A percentile compares a stretch with the other conserved stretches of the same genome.
These are phyloP conservation scores for Fundulus diaphanus DNA, from an alignment of 2,797 vertebrate species.

Conservation along the genomic window DNA sequence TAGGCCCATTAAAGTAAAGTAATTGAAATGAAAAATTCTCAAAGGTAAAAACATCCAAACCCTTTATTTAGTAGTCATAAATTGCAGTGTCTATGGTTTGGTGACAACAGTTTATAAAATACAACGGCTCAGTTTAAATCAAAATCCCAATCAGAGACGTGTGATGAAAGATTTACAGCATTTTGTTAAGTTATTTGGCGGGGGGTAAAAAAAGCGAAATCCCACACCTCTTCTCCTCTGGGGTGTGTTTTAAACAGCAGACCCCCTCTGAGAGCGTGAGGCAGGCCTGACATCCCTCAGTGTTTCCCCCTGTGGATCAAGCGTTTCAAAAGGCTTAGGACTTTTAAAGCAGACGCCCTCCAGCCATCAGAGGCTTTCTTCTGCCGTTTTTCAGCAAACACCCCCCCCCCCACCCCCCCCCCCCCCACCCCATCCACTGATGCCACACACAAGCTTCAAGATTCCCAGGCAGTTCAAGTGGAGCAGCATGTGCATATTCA, in stretches of 20 bases:
- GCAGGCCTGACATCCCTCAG: conserved; percentile 69
- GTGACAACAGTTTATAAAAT: neutral
- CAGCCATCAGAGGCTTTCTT: conserved; percentile 65
- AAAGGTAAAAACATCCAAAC: neutral
- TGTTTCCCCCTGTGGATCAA: conserved; percentile 70
- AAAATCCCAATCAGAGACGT: conserved; percentile 2
- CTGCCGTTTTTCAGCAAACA: conserved; percentile 67
- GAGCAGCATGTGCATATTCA: conserved; percentile 65
- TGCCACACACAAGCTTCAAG: conserved; percentile 55
- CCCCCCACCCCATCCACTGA: conserved; percentile 45
- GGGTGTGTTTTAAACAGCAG: conserved; percentile 65
- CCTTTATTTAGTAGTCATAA: neutral
- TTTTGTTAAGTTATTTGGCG: neutral
- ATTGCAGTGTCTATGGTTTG: neutral
- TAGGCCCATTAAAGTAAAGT: neutral
- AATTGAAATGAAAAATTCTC: neutral
- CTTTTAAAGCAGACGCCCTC: conserved; percentile 66
- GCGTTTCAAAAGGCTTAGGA: conserved; percentile 68
- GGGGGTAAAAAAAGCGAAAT: conserved; percentile 30
- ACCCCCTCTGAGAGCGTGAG: conserved; percentile 67
- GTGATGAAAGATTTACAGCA: neutral
- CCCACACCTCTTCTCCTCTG: conserved; percentile 53
- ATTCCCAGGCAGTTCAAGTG: conserved; percentile 61
- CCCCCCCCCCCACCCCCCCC: conserved; percentile 36
- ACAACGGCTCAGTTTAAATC: neutral